A percentile compares a stretch with the other conserved stretches of the same genome.
Conservation (phyloP, 2,797 vertebrate genomes). For the Megalops cyprinoides region DNA sequence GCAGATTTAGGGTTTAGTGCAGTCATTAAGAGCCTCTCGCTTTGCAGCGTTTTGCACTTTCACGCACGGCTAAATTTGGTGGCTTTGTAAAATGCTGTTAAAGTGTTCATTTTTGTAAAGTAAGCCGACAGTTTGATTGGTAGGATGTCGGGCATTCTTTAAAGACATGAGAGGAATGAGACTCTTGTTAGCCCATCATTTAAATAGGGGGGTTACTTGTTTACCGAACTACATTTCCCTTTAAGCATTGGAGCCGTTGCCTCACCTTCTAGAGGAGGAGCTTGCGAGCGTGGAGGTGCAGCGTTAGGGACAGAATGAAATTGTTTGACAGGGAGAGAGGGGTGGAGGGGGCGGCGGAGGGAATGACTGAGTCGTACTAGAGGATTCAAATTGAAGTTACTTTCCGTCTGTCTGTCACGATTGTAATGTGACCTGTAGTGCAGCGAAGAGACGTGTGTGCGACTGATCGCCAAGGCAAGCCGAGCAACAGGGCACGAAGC, state of each 20-base stretch:
- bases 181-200: too few relatives aligned
- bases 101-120: too few relatives aligned
- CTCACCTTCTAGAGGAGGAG: slow-evolving; percentile 71
- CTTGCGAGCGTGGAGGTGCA: slow-evolving; percentile 61
- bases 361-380: slow-evolving; percentile 42
- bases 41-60: too few relatives aligned
- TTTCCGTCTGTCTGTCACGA: slow-evolving; percentile 40
- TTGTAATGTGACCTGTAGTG: slow-evolving; percentile 41
- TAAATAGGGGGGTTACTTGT: too few relatives aligned
- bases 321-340: slow-evolving; percentile 67
- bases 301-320: slow-evolving; percentile 52
- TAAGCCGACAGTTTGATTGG: too few relatives aligned
- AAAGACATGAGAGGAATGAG: too few relatives aligned
- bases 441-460: slow-evolving; percentile 31
- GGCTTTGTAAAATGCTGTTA: too few relatives aligned
- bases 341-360: slow-evolving; percentile 37
- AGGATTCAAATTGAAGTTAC: slow-evolving; percentile 50
- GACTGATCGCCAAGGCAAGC: slow-evolving; percentile 55
- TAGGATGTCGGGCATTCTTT: too few relatives aligned
- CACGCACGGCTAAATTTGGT: too few relatives aligned
- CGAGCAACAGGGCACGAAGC: slow-evolving; percentile 75
- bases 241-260: slow-evolving; percentile 47
- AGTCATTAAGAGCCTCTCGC: too few relatives aligned
- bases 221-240: slow-evolving; percentile 69
- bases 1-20: too few relatives aligned